Evolutionary conservation across 2,888 invertebrate genomes (phyloP).

Genomic region (Pyralis farinalis): DNA sequence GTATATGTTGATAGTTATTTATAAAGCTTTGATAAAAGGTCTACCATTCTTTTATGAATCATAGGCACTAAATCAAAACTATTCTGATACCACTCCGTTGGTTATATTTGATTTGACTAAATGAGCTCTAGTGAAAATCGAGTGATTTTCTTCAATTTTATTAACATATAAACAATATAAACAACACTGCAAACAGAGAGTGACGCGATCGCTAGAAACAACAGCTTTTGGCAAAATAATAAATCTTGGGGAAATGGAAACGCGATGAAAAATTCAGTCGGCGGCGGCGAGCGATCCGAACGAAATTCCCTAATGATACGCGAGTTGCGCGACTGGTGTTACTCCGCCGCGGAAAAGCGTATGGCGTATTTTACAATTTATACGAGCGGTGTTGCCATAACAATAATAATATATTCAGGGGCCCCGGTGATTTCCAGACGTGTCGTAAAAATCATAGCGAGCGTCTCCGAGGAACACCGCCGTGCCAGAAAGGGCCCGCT

Average conservation of each 20-base stretch:
- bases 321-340: constrained; percentile 52
- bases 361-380: constrained; percentile 69
- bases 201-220: constrained; percentile 17
- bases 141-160: constrained; percentile 3
- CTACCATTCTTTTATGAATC: too few relatives aligned
- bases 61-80: too few relatives aligned
- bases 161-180: too few relatives aligned
- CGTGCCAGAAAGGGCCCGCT: constrained; percentile 11
- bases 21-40: too few relatives aligned
- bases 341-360: constrained; percentile 48
- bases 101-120: too few relatives aligned
- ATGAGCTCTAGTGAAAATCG: background rate
- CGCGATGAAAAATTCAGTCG: constrained; percentile 56
- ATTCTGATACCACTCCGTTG: too few relatives aligned
- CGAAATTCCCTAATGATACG: constrained; percentile 65
- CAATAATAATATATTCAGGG: constrained; percentile 77
- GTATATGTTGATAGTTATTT: too few relatives aligned
- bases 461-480: constrained; percentile 35
- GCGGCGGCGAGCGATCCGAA: constrained; percentile 36
- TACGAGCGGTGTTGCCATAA: constrained; percentile 69
- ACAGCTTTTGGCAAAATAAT: constrained; percentile 25
- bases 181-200: constrained; percentile 9
- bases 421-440: constrained; percentile 70
- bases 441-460: constrained; percentile 67
- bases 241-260: constrained; percentile 24